A percentile compares a stretch with the other conserved stretches of the same genome.
phyloP scores from a whole-genome alignment of 92 coral and sea anemone species.

The Phenganax marumi region DNA sequence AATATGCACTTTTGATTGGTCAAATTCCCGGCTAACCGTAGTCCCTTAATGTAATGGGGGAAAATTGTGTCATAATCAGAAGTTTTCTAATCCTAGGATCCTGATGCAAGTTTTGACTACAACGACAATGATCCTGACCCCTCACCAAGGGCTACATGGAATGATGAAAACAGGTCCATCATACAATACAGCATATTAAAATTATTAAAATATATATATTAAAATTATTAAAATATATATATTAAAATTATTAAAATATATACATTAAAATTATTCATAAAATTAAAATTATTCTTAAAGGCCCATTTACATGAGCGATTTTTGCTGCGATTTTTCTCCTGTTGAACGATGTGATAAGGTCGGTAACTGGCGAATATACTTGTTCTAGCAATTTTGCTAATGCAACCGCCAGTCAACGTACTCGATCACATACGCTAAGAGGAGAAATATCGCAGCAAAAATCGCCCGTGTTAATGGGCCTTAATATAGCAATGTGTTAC shows the following conservation, averaged over 20 bases:
- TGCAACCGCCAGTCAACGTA: too few relatives aligned
- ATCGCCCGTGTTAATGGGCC: too few relatives aligned
- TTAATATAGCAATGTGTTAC: not conserved
- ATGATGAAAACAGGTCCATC: constrained; percentile 79
- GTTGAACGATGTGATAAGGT: too few relatives aligned
- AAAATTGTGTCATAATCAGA: not conserved
- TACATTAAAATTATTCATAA: not conserved
- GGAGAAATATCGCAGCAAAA: too few relatives aligned
- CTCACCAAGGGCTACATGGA: constrained; percentile 76
- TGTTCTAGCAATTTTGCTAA: too few relatives aligned
- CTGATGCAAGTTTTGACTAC: constrained; percentile 78
- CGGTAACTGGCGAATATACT: too few relatives aligned
- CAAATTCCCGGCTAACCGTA: too few relatives aligned
- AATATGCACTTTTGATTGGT: too few relatives aligned
- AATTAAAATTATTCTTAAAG: too few relatives aligned
- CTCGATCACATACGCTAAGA: too few relatives aligned
- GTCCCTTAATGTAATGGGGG: not conserved
- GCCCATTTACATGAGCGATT: too few relatives aligned
- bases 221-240: not conserved
- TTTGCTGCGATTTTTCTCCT: too few relatives aligned
- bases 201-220: not conserved
- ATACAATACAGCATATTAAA: not conserved
- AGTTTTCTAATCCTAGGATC: constrained; percentile 52
- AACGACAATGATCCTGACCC: constrained; percentile 80
- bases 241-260: not conserved